Conservation (phyloP, 1,140 invertebrate species). For the Delia radicum region DNA sequence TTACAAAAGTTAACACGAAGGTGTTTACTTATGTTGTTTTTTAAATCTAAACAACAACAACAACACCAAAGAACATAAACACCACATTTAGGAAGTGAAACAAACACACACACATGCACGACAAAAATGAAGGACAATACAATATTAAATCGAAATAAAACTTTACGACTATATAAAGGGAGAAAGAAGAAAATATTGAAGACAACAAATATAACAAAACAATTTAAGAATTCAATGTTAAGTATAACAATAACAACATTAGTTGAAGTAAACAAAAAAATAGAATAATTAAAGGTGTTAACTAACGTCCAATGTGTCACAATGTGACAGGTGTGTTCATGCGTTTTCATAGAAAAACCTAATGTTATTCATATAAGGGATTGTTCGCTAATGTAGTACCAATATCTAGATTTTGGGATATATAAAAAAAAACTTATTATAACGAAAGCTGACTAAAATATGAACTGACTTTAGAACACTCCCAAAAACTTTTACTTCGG, state of each 20-base stretch:
- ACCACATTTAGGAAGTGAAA: background rate
- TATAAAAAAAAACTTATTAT: no score
- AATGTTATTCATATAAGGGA: no score
- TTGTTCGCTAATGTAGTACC: no score
- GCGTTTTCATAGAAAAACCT: background rate
- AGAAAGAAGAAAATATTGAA: background rate
- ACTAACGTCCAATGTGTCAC: background rate
- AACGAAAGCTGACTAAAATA: no score
- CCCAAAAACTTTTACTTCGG: no score
- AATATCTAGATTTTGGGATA: no score
- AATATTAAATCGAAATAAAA: background rate
- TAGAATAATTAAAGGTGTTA: background rate
- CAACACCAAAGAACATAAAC: background rate
- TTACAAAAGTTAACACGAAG: constrained; percentile 13
- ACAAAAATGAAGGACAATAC: background rate
- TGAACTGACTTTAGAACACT: no score
- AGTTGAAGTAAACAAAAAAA: background rate
- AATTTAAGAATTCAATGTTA: background rate
- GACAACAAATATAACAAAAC: background rate
- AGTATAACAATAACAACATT: background rate
- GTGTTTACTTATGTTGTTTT: background rate
- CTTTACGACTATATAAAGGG: background rate
- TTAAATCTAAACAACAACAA: background rate
- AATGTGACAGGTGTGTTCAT: constrained; percentile 7
- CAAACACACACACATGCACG: background rate